Base-by-base conservation (phyloP, 2,888 invertebrate species). In the Hyles lineata region DNA sequence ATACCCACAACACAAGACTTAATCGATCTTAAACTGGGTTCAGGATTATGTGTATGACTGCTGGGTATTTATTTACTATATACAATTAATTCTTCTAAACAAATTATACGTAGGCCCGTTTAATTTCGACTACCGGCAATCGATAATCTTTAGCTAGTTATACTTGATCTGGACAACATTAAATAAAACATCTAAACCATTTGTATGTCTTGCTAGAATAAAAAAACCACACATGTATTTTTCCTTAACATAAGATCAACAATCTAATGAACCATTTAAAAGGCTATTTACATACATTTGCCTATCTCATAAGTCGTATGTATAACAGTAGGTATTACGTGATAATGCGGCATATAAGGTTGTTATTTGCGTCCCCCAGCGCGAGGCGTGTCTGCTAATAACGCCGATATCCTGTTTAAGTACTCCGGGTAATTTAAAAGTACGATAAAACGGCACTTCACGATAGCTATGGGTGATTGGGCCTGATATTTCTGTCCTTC, bases 331-430 rank as follows among this genome's bases (percentile, higher is more conserved):
- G 67, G 70, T 59, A 59, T 15, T 67, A 29, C 63, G n/a, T 19
- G 70, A 60, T 71, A 60, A 60, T 11, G 60, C 6, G 55, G 63
- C 58, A 58, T 72, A 73, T 71, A 73, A 73, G 72, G 70, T 72
- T 60, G 69, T 62, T 43, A 72, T 70, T 72, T 58, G 72, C 74
- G 77, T 73, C 81, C 81, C 82, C 76, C 83, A 75, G 80, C 73
- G 82, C 80, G 77, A 85, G 83, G 85, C 85, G 84, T 86, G 85
- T 86, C 86, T 82, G 80, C 75, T 78, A 78, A 82, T 86, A 87
- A 89, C 82, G 73, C 80, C 87, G 82, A 89, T 90, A 90, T 90
- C 90, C 89, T 89, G 85, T 85, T 84, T 87, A 87, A 83, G 83
- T 83, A 85, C 84, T 82, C 78, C 78, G 74, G 71, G 83, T 81